phyloP scores from a whole-genome alignment of 2,888 invertebrate genomes.

The Chelonus formosanus region DNA sequence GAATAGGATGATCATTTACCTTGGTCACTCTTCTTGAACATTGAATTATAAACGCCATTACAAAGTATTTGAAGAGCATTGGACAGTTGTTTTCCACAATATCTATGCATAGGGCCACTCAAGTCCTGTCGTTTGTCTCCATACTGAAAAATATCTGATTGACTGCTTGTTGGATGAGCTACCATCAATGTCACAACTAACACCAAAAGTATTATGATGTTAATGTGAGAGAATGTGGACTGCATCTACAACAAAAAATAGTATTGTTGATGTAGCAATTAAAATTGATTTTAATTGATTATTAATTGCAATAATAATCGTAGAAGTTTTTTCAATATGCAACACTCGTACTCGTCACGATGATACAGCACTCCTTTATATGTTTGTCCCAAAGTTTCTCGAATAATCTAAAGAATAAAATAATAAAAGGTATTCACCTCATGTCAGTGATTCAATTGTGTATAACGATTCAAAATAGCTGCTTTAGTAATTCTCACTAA shows the following conservation, averaged over 20 bases:
- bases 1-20: slow-evolving; percentile 44
- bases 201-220: slow-evolving; percentile 49
- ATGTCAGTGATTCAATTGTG: too few species aligned
- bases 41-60: slow-evolving; percentile 59
- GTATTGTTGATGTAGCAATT: neutral
- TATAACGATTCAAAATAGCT: too few species aligned
- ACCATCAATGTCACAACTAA: slow-evolving; percentile 48
- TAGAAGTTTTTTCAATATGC: too few species aligned
- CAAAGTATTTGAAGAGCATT: slow-evolving; percentile 60
- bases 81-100: slow-evolving; percentile 62
- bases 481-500: too few species aligned
- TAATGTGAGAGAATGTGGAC: slow-evolving; percentile 48
- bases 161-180: slow-evolving; percentile 47
- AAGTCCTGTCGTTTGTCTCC: slow-evolving; percentile 42
- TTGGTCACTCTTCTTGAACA: slow-evolving; percentile 59
- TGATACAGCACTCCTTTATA: too few species aligned
- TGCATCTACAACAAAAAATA: slow-evolving; percentile 53
- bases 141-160: slow-evolving; percentile 48
- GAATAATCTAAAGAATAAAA: too few species aligned
- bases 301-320: too few species aligned
- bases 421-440: too few species aligned
- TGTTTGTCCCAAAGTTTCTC: too few species aligned
- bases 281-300: neutral
- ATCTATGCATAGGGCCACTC: slow-evolving; percentile 45
- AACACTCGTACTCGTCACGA: too few species aligned